These are phyloP conservation scores for Schizotus pectinicornis DNA, from an alignment of 2,888 invertebrate species.

Conservation along the genomic window DNA sequence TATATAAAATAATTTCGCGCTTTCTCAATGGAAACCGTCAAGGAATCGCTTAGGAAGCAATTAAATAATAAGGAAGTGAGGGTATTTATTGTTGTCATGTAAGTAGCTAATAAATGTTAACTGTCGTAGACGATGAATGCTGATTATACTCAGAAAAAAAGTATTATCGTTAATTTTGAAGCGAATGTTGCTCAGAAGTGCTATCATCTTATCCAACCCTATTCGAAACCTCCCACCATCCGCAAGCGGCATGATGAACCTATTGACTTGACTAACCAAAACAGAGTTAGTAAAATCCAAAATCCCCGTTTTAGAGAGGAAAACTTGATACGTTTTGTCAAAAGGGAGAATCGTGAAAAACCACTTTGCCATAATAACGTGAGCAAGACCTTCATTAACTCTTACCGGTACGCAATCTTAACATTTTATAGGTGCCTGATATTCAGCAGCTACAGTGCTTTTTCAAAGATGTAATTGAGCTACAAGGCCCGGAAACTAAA, in stretches of 20 bases:
- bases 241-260: constrained; percentile 31
- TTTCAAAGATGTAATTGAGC: constrained; percentile 28
- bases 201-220: constrained; percentile 18
- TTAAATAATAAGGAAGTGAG: constrained; percentile 29
- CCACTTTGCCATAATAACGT: background rate
- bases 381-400: background rate
- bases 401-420: background rate
- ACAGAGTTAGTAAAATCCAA: constrained; percentile 10
- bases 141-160: background rate
- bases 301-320: constrained; percentile 2
- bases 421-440: constrained; percentile 5
- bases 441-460: constrained; percentile 19
- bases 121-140: background rate
- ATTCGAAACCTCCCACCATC: background rate
- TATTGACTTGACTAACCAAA: constrained; percentile 31
- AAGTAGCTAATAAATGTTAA: constrained; percentile 8
- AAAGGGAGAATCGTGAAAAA: background rate
- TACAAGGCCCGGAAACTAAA: constrained; percentile 33
- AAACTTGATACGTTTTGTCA: constrained; percentile 14
- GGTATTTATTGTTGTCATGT: constrained; percentile 20
- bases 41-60: constrained; percentile 37
- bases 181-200: constrained; percentile 2
- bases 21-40: constrained; percentile 41
- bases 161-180: constrained; percentile 9
- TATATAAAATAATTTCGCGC: constrained; percentile 8